These are phyloP conservation scores for Ceratina calcarata DNA, from an alignment of 1,140 invertebrate species.

Conservation along the genomic window DNA sequence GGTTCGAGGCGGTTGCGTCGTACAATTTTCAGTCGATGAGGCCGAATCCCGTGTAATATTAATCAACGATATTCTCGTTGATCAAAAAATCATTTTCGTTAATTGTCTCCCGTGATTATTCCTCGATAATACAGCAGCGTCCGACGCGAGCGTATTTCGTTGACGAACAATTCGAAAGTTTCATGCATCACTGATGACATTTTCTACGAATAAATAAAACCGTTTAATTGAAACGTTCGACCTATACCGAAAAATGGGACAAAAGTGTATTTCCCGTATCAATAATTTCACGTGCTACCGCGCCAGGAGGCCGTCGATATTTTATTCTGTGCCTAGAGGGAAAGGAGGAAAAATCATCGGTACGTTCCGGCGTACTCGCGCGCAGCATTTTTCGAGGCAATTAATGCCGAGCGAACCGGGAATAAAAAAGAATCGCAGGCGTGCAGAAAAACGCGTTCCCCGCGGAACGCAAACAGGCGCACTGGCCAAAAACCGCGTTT, in stretches of 20 bases:
- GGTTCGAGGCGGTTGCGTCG: not conserved
- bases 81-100: constrained; percentile 14
- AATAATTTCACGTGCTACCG: constrained; percentile 18
- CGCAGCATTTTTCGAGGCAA: constrained; percentile 32
- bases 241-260: not conserved
- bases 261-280: constrained; percentile 18
- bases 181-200: not conserved
- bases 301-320: constrained; percentile 15
- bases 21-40: constrained; percentile 17
- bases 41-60: constrained; percentile 3
- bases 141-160: not conserved
- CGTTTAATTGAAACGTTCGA: constrained; percentile 37
- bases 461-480: constrained; percentile 19
- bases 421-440: not conserved
- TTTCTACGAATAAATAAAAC: constrained; percentile 19
- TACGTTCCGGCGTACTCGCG: constrained; percentile 24
- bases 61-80: not conserved
- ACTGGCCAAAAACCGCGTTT: constrained; percentile 1
- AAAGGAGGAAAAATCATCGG: constrained; percentile 24
- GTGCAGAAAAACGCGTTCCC: constrained; percentile 5
- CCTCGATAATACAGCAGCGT: not conserved
- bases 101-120: constrained; percentile 16
- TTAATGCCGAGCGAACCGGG: constrained; percentile 27
- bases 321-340: constrained; percentile 11
- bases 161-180: not conserved